Conservation (phyloP, 2,797 vertebrate genomes). For the Lacerta bilineata region DNA sequence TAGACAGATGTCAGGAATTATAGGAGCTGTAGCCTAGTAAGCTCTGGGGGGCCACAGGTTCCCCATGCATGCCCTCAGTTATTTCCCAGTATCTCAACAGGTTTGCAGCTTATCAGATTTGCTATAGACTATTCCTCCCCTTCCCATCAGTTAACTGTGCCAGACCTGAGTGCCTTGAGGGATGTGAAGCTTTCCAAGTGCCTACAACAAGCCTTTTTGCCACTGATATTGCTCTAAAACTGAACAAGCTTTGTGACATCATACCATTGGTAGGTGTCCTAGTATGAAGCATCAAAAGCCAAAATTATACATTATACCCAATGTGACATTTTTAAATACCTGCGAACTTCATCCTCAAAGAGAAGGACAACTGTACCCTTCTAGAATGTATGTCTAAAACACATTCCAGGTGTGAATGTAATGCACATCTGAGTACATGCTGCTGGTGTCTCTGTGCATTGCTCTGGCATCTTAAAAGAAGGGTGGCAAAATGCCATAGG, state of each 20-base stretch:
- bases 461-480: background rate
- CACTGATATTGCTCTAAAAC: background rate
- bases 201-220: background rate
- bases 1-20: too few species aligned
- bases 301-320: background rate
- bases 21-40: too few species aligned
- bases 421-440: background rate
- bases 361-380: background rate
- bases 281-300: background rate
- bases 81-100: too few species aligned
- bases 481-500: background rate
- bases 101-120: background rate
- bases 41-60: too few species aligned
- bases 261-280: background rate
- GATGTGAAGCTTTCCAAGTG: background rate
- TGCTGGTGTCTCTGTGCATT: background rate
- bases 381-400: background rate
- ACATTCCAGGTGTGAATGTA: background rate
- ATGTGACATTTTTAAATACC: too few species aligned
- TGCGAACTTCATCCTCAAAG: background rate
- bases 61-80: too few species aligned
- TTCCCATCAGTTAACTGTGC: background rate
- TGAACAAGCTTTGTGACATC: background rate
- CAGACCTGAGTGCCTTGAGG: background rate
- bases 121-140: background rate